Conservation (phyloP, 2,797 vertebrate species). For the Pseudochirops cupreus region DNA sequence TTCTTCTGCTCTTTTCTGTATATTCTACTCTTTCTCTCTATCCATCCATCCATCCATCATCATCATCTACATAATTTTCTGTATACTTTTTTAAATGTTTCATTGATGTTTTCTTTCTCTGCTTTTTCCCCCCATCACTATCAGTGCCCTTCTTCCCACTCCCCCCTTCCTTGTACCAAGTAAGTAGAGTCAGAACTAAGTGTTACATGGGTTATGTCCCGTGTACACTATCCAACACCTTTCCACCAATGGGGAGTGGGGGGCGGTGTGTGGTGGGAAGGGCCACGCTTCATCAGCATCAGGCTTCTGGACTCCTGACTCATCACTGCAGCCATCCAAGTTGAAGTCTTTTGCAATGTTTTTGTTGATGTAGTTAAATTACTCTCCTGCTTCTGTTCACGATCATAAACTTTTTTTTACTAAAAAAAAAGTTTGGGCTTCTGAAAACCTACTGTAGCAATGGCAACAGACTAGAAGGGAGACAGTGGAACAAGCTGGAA, state of each 20-base stretch:
- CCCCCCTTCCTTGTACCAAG: background rate
- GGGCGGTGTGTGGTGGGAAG: background rate
- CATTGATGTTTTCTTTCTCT: background rate
- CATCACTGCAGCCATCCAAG: background rate
- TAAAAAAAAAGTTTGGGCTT: slow-evolving; percentile 3
- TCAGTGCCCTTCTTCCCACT: background rate
- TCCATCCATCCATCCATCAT: no score
- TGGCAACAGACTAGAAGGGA: slow-evolving; percentile 16
- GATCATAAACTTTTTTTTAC: slow-evolving; percentile 27
- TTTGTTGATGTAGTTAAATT: slow-evolving; percentile 21
- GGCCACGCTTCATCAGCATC: background rate
- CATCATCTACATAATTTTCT: background rate
- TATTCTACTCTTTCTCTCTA: background rate
- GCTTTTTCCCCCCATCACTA: background rate
- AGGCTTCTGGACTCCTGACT: background rate
- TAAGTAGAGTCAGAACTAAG: background rate
- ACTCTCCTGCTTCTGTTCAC: background rate
- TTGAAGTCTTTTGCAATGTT: slow-evolving; percentile 23
- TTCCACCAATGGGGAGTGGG: background rate
- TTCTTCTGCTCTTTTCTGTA: background rate
- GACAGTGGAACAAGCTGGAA: background rate
- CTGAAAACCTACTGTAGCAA: slow-evolving; percentile 41
- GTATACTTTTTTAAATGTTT: background rate
- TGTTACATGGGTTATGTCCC: background rate
- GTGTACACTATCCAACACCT: background rate